A percentile compares a stretch with the other conserved stretches of the same genome.
These are phyloP conservation scores for Paraescarpia echinospica DNA, from an alignment of 1,140 invertebrate species.

Conservation along the genomic window DNA sequence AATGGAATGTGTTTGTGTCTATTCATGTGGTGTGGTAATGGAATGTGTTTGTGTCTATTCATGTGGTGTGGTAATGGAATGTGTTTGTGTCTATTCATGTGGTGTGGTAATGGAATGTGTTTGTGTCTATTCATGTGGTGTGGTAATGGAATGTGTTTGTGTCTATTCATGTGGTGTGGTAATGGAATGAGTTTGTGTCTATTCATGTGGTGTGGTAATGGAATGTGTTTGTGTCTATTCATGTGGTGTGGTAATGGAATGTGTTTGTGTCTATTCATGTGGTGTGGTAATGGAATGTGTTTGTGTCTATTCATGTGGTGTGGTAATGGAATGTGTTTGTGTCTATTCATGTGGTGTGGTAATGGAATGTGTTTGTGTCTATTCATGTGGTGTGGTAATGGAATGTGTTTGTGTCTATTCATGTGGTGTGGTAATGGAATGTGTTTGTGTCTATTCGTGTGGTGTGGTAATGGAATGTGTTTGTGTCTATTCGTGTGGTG, in stretches of 20 bases:
- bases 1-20: background rate
- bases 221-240: background rate
- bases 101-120: background rate
- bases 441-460: background rate
- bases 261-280: background rate
- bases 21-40: background rate
- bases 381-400: background rate
- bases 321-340: background rate
- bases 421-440: background rate
- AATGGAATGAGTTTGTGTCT: background rate
- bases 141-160: background rate
- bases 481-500: background rate
- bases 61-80: background rate
- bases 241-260: background rate
- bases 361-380: background rate
- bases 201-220: background rate
- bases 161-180: background rate
- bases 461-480: background rate
- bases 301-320: background rate
- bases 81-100: background rate
- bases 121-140: background rate
- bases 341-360: background rate
- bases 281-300: background rate
- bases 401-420: background rate
- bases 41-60: background rate